Conservation (phyloP, 2,113 vertebrate genomes). For the Illadopsis cleaveri region DNA sequence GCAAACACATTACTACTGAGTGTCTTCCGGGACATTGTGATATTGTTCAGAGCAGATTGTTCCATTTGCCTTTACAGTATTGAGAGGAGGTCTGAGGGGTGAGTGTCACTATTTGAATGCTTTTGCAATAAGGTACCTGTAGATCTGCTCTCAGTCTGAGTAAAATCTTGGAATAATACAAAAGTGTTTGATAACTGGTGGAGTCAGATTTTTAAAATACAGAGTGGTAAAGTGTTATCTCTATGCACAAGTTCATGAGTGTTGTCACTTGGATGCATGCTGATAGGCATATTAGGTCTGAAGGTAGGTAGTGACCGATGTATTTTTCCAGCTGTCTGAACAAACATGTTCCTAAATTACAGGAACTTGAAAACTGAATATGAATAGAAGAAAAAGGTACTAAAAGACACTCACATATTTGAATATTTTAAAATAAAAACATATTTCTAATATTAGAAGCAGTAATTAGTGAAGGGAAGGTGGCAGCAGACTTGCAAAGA, state of each 20-base stretch:
- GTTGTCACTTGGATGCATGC: neutral
- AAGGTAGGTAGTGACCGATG: neutral
- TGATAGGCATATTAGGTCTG: accelerated
- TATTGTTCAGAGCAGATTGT: slow-evolving; percentile 94
- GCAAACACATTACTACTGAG: slow-evolving; percentile 90
- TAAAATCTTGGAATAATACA: neutral
- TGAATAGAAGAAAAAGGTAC: neutral
- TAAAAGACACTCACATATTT: neutral
- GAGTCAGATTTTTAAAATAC: neutral
- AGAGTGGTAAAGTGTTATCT: neutral
- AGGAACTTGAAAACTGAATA: neutral
- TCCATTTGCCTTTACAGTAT: slow-evolving; percentile 97
- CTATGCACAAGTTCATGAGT: neutral
- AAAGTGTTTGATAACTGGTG: neutral
- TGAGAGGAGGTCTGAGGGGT: slow-evolving; percentile 88
- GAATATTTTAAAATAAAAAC: neutral
- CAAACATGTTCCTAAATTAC: neutral
- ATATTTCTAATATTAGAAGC: neutral
- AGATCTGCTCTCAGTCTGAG: neutral
- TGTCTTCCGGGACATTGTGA: slow-evolving; percentile 92
- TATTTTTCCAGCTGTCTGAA: neutral
- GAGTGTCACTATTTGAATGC: neutral
- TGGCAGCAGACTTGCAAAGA: neutral
- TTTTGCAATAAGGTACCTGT: neutral
- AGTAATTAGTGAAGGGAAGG: neutral